Percentiles rank a stretch among this genome's conserved stretches.
Conservation (phyloP, 1,140 invertebrate genomes). For the Globodera ellingtonae region DNA sequence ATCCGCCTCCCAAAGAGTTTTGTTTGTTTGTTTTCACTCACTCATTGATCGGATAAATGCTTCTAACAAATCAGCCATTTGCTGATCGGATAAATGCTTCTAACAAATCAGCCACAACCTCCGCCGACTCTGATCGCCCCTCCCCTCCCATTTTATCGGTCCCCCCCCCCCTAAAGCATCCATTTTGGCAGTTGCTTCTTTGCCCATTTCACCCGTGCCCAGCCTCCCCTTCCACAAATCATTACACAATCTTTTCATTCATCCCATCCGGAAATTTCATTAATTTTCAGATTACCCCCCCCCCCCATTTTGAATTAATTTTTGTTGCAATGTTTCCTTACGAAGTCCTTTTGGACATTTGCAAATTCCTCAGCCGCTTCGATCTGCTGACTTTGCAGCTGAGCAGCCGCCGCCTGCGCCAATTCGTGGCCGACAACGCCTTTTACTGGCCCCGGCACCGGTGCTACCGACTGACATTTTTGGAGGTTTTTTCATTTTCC, state of each 20-base stretch:
- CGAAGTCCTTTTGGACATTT: conserved; percentile 4
- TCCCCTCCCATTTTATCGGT: no score
- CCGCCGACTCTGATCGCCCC: background rate
- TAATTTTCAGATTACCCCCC: background rate
- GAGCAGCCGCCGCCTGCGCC: background rate
- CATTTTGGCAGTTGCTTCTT: background rate
- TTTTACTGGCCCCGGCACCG: background rate
- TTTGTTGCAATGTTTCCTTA: background rate
- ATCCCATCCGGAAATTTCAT: background rate
- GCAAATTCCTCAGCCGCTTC: conserved; percentile 2
- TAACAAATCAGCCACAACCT: no score
- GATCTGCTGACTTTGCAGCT: background rate
- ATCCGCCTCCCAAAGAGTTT: background rate
- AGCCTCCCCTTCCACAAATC: background rate
- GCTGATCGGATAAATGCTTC: background rate
- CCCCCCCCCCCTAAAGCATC: no score
- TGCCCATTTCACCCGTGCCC: background rate
- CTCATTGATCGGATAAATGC: background rate
- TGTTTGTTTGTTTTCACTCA: background rate
- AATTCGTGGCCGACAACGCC: background rate
- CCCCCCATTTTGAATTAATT: background rate
- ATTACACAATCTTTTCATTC: background rate
- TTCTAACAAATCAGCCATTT: background rate
- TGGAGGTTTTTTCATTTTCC: background rate
- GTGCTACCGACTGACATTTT: conserved; percentile 3